Evolutionary conservation across 37 sponge, comb jelly and placozoan genomes (phyloP).

Genomic region (Lycopodina hypogea): DNA sequence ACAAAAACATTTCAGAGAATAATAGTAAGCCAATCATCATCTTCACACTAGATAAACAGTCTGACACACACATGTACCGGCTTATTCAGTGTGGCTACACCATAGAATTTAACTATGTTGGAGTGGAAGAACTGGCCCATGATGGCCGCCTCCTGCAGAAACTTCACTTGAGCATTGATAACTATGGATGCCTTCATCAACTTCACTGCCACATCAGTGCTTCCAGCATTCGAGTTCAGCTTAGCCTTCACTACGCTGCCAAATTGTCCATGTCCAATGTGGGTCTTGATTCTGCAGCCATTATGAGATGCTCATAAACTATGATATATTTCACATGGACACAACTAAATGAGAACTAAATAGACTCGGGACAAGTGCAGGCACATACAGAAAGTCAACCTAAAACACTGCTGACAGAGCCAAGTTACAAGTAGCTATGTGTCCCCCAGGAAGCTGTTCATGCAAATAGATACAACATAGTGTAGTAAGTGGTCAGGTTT

Average conservation of each 20-base stretch:
- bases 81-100: slow-evolving; percentile 58
- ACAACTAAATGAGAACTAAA: background rate
- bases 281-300: background rate
- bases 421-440: too few relatives aligned
- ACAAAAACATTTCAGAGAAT: background rate
- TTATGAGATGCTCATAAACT: background rate
- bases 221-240: slow-evolving; percentile 14
- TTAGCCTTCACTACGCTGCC: slow-evolving; percentile 54
- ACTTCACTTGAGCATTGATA: slow-evolving; percentile 39
- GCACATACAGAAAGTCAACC: too few relatives aligned
- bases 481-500: too few relatives aligned
- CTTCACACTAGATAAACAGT: background rate
- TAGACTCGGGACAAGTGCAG: too few relatives aligned
- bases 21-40: background rate
- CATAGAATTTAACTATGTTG: slow-evolving; percentile 56
- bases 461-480: too few relatives aligned
- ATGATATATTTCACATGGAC: background rate
- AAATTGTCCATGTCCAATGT: slow-evolving; percentile 64
- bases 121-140: slow-evolving; percentile 74
- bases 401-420: too few relatives aligned
- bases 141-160: slow-evolving; percentile 75
- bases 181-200: slow-evolving; percentile 8
- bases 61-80: slow-evolving; percentile 46
- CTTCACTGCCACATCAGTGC: slow-evolving; percentile 54
- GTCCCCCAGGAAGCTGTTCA: too few relatives aligned